Evolutionary conservation across 2,888 invertebrate species (phyloP).

Genomic region (Ashinkailepas kermadecensis): DNA sequence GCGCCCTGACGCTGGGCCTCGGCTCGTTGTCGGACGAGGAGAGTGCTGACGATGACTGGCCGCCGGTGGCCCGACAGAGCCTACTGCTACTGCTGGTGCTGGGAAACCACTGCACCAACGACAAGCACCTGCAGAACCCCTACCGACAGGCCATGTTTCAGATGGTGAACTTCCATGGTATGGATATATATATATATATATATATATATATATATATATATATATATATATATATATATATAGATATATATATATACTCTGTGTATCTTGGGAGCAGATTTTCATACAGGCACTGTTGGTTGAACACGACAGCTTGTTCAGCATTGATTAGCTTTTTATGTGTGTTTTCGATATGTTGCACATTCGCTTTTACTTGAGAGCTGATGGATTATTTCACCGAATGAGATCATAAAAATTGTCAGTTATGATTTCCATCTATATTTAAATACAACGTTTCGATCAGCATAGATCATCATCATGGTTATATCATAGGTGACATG

Average conservation of each 20-base stretch:
- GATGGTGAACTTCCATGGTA: slow-evolving; percentile 73
- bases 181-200: slow-evolving; percentile 30
- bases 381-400: no score
- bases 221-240: slow-evolving; percentile 21
- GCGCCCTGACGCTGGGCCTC: slow-evolving; percentile 58
- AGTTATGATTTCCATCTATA: no score
- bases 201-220: slow-evolving; percentile 1
- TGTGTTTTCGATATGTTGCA: no score
- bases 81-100: slow-evolving; percentile 76
- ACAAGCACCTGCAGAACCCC: slow-evolving; percentile 54
- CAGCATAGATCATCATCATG: no score
- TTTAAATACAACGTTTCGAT: no score
- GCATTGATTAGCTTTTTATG: no score
- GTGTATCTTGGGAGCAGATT: no score
- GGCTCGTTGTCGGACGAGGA: slow-evolving; percentile 35
- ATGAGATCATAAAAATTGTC: no score
- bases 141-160: slow-evolving; percentile 76
- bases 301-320: no score
- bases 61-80: slow-evolving; percentile 75
- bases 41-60: slow-evolving; percentile 43
- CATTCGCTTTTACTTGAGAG: no score
- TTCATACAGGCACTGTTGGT: no score
- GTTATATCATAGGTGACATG: no score
- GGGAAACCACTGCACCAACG: slow-evolving; percentile 77
- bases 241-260: slow-evolving; percentile 24